Percentiles rank a stretch among this genome's conserved stretches.
Evolutionary conservation across 2,113 vertebrate species (phyloP).

Genomic region (Mixornis gularis): DNA sequence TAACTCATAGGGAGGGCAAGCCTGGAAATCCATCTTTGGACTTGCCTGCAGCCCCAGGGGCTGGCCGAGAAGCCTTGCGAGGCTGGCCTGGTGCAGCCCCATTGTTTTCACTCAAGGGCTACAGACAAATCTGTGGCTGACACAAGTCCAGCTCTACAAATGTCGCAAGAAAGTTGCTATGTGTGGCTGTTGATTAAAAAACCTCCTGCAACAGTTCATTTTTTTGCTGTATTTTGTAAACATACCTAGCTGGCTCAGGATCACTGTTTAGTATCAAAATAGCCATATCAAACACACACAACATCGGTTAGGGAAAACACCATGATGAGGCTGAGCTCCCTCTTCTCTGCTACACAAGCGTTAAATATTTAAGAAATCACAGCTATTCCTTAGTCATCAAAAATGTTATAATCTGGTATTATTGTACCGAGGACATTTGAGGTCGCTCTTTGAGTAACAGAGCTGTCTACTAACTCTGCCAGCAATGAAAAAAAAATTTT

Average conservation of each 20-base stretch:
- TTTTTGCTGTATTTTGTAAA: constrained; percentile 26
- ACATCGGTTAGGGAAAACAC: not conserved
- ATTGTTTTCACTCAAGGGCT: not conserved
- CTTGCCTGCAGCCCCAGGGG: accelerated
- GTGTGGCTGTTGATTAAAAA: constrained; percentile 18
- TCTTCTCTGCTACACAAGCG: not conserved
- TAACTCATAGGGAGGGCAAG: not conserved
- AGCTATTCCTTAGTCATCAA: constrained; percentile 71
- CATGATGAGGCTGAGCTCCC: not conserved
- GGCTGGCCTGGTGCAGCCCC: accelerated
- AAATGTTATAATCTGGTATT: constrained; percentile 68
- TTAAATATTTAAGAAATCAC: constrained; percentile 59
- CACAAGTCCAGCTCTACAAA: not conserved
- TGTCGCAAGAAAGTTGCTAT: constrained; percentile 42
- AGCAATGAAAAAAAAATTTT: constrained; percentile 70
- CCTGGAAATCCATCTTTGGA: not conserved
- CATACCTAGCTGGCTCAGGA: not conserved
- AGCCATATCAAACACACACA: not conserved
- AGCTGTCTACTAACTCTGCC: constrained; percentile 70
- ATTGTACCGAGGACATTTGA: constrained; percentile 76
- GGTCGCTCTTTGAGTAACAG: constrained; percentile 74
- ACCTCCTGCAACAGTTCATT: not conserved
- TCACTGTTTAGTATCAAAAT: constrained; percentile 45
- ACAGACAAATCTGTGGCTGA: not conserved
- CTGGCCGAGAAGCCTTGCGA: accelerated